Percentiles rank a stretch among this genome's conserved stretches.
These are phyloP conservation scores for Callipepla squamata DNA, from an alignment of 2,113 vertebrate genomes.

Conservation along the genomic window DNA sequence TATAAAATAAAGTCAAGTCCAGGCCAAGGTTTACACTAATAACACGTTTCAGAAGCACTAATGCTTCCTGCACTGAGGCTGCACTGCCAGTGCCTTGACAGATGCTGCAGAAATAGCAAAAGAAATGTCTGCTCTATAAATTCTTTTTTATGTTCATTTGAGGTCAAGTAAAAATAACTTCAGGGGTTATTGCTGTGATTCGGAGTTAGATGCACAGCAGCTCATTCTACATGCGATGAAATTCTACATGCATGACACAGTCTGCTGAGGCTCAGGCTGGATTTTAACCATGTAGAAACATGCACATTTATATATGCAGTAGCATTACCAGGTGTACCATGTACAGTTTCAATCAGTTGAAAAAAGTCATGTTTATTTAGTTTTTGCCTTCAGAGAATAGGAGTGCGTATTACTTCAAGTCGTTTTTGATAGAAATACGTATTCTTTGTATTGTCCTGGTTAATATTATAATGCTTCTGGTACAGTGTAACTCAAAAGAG, in stretches of 20 bases:
- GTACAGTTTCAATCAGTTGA: not conserved
- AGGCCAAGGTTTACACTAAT: constrained; percentile 18
- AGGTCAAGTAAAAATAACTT: constrained; percentile 13
- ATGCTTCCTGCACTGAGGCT: not conserved
- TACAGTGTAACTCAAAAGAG: constrained; percentile 58
- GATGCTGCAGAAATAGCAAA: not conserved
- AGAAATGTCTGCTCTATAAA: constrained; percentile 21
- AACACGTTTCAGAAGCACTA: constrained; percentile 1
- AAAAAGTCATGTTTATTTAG: not conserved
- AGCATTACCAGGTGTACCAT: not conserved
- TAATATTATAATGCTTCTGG: constrained; percentile 62
- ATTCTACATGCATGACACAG: not conserved
- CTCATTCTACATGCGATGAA: not conserved
- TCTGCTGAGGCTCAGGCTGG: not conserved
- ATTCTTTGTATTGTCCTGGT: constrained; percentile 21
- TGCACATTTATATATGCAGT: not conserved
- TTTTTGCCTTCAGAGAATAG: not conserved
- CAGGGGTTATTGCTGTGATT: not conserved
- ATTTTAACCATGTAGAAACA: not conserved
- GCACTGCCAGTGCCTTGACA: not conserved
- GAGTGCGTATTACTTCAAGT: not conserved
- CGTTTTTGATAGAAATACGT: constrained; percentile 8
- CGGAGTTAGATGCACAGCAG: not conserved
- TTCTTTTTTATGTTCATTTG: not conserved
- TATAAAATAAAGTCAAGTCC: constrained; percentile 29